phyloP scores from a whole-genome alignment of 2,888 invertebrate genomes.

The Zelleria hepariella region DNA sequence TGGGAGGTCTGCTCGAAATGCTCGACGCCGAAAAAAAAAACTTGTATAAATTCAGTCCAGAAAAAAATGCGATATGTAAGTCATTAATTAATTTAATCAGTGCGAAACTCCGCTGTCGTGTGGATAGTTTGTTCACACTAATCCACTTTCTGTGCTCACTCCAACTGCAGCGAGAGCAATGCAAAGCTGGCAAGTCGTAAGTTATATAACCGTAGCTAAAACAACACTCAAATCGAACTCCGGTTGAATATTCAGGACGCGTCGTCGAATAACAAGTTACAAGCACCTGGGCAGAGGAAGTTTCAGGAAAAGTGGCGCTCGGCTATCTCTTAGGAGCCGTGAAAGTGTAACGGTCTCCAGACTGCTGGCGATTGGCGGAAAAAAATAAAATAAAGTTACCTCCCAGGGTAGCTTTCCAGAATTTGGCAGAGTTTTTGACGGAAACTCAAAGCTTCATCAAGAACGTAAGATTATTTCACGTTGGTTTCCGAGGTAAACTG shows the following conservation, averaged over 20 bases:
- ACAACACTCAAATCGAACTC: background rate
- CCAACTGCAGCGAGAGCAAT: background rate
- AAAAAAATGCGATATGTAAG: too few relatives aligned
- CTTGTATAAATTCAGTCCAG: too few relatives aligned
- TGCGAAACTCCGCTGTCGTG: too few relatives aligned
- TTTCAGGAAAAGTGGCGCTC: background rate
- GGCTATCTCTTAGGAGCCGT: background rate
- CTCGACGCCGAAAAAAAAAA: too few relatives aligned
- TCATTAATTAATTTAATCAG: too few relatives aligned
- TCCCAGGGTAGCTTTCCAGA: background rate
- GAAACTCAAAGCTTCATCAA: too few relatives aligned
- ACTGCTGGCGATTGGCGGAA: background rate
- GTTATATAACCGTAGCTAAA: background rate
- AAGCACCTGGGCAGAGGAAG: background rate
- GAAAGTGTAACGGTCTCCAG: background rate
- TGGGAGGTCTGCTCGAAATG: too few relatives aligned
- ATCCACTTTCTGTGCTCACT: background rate
- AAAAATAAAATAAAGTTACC: background rate
- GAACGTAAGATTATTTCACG: too few relatives aligned
- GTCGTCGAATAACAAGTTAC: background rate
- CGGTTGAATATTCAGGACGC: background rate
- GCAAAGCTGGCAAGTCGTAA: background rate
- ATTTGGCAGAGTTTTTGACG: too few relatives aligned
- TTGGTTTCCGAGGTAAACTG: too few relatives aligned
- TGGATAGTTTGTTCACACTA: too few relatives aligned